A percentile compares a stretch with the other conserved stretches of the same genome.
Conservation (phyloP, 2,888 invertebrate species). For the Homarus gammarus region DNA sequence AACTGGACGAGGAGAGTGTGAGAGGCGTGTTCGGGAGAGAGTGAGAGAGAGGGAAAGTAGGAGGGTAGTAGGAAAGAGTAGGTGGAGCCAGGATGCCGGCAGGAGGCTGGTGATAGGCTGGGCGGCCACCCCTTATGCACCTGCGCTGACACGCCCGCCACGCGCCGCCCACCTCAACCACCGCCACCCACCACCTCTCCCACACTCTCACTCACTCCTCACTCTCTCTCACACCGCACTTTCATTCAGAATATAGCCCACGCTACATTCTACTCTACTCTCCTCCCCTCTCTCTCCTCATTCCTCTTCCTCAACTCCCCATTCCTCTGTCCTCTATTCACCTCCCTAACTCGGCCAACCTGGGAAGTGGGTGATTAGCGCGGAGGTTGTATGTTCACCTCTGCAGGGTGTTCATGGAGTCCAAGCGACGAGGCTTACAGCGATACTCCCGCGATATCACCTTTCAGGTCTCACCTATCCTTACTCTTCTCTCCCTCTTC, state of each 20-base stretch:
- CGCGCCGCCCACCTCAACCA: slow-evolving; percentile 31
- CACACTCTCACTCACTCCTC: slow-evolving; percentile 25
- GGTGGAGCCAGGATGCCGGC: slow-evolving; percentile 28
- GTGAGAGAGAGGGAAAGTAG: slow-evolving; percentile 17
- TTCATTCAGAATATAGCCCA: background rate
- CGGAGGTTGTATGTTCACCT: no score
- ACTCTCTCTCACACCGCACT: slow-evolving; percentile 9
- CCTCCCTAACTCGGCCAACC: no score
- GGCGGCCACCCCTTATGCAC: slow-evolving; percentile 21
- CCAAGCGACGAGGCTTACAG: no score
- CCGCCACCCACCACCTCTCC: slow-evolving; percentile 33
- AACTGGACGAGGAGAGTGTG: slow-evolving; percentile 26
- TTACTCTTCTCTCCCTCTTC: no score
- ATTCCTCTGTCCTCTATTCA: background rate
- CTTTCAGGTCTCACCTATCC: no score
- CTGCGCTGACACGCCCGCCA: slow-evolving; percentile 43
- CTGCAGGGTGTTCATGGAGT: no score
- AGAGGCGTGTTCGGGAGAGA: slow-evolving; percentile 26
- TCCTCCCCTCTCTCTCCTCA: slow-evolving; percentile 1
- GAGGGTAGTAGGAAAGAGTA: slow-evolving; percentile 7
- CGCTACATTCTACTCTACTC: background rate
- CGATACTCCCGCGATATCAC: no score
- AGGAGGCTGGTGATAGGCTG: slow-evolving; percentile 41
- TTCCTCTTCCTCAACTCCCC: slow-evolving; percentile 3
- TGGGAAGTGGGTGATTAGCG: no score